Evolutionary conservation across 2,888 invertebrate species (phyloP), one percentile per base, ranked within the genome.

Genomic region (Eilema depressum): DNA sequence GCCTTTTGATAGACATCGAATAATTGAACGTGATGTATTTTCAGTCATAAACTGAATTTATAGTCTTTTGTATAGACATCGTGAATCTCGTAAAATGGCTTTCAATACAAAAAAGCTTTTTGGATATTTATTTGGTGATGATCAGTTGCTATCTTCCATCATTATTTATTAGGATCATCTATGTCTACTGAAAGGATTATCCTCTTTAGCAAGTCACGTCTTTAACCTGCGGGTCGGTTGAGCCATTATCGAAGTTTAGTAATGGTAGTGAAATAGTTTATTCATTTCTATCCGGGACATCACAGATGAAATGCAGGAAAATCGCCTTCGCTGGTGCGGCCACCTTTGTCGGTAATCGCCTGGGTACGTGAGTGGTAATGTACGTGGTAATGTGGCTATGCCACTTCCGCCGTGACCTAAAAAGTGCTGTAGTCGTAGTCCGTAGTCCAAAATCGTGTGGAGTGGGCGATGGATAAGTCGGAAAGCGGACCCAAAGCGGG

Each of bases 11-110:
- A 60, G 37, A 30, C 69, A 62, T 68, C 37, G 65, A 65, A 71
- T 71, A 64, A 63, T 69, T 69, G 26, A 60, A 63, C 41, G 33
- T 33, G 37, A 60, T 64, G 30, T 47, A n/a, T 60, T 64, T 64
- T 41, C 78, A 78, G 66, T 37, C 59, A 41, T 59, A 66, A 60
- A 26, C 33, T 41, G 37, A 33, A 41, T 60, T 60, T 60, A 41
- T 60, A 41, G 41, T 41, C 37, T 26, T 66, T 41, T 59, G 33
- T 25, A 30, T 60, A 59, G 33, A n/a, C 26, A 20, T 4, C 28
- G 17, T 33, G 25, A 57, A 37, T 23, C 53, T 64, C 53, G 30
- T 66, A 53, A 67, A 26, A 25, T 26, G 37, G 67, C 4, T 30
- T 47, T 47, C 28, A 61, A 61, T 47, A 61, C 25, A 41, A 63